Percentiles rank a stretch among this genome's conserved stretches.
phyloP scores from a whole-genome alignment of 2,113 vertebrate species.

The Mormoops blainvillei region DNA sequence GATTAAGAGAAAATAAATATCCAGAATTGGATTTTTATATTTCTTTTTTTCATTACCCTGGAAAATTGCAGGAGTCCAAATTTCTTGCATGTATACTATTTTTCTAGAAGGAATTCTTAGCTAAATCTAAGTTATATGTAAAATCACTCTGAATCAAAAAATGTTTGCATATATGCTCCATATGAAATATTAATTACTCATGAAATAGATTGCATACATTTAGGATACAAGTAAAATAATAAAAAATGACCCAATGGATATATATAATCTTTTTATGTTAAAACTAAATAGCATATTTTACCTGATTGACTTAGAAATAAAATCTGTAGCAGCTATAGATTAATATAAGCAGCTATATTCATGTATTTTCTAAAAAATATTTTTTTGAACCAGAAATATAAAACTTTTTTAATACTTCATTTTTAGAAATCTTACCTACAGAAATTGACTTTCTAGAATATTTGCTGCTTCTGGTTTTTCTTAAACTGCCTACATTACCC shows the following conservation, averaged over 20 bases:
- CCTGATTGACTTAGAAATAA: neutral
- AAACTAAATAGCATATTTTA: neutral
- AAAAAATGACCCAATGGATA: neutral
- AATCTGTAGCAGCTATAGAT: too few species aligned
- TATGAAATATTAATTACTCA: neutral
- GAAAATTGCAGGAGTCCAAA: neutral
- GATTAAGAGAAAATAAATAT: conserved; percentile 31
- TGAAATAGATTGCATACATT: neutral
- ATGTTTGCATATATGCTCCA: neutral
- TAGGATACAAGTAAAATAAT: neutral
- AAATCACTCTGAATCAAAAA: neutral
- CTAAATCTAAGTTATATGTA: neutral
- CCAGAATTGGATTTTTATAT: neutral
- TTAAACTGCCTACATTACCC: neutral
- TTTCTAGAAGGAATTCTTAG: neutral
- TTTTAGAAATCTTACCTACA: neutral
- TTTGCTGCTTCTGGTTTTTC: neutral
- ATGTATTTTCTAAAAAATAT: neutral
- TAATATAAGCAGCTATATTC: too few species aligned
- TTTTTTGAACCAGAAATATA: neutral
- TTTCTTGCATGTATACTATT: neutral
- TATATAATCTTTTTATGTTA: neutral
- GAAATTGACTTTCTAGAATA: neutral
- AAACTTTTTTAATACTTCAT: neutral
- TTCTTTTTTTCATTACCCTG: neutral